phyloP scores from a whole-genome alignment of 1,140 invertebrate species.

The Amyelois transitella region DNA sequence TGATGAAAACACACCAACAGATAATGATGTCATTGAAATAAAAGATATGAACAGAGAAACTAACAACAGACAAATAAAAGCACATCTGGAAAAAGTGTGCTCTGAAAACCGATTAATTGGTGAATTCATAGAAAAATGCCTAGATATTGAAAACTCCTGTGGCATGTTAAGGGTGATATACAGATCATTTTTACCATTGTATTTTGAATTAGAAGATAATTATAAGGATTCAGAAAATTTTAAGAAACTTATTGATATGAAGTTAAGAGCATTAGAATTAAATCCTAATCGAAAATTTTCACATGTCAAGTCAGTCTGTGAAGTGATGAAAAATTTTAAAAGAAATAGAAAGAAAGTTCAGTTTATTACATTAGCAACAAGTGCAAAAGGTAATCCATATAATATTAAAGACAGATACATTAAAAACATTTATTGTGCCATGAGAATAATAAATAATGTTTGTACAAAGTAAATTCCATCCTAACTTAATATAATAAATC shows the following conservation, averaged over 20 bases:
- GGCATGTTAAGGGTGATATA: constrained; percentile 38
- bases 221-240: constrained; percentile 27
- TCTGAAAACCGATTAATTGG: constrained; percentile 9
- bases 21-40: constrained; percentile 6
- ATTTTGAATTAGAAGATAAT: constrained; percentile 16
- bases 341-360: constrained; percentile 25
- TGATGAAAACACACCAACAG: neutral
- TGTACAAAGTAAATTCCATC: too few species aligned
- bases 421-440: too few species aligned
- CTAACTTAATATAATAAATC: too few species aligned
- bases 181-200: constrained; percentile 21
- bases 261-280: constrained; percentile 16
- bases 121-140: constrained; percentile 32
- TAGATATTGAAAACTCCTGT: constrained; percentile 23
- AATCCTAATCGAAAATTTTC: constrained; percentile 32
- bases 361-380: constrained; percentile 29
- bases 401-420: neutral
- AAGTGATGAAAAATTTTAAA: constrained; percentile 17
- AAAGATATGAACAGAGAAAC: neutral
- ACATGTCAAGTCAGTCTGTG: constrained; percentile 34
- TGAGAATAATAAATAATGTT: too few species aligned
- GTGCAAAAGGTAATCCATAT: constrained; percentile 17
- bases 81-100: constrained; percentile 11
- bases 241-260: constrained; percentile 21
- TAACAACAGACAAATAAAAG: neutral